Evolutionary conservation across 2,113 vertebrate genomes (phyloP).

Genomic region (Leuciscus idus): DNA sequence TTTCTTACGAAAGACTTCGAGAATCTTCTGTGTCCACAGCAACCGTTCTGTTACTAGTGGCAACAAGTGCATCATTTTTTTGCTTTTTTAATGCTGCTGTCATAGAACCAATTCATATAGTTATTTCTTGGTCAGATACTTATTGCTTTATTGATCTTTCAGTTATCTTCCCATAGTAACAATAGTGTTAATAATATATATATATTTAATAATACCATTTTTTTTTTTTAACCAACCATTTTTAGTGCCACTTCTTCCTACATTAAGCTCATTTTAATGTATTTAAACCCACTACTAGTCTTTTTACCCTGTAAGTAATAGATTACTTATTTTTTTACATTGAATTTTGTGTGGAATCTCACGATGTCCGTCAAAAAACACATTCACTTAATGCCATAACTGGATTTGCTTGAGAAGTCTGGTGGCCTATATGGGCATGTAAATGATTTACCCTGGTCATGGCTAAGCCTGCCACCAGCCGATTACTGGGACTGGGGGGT

Average conservation of each 20-base stretch:
- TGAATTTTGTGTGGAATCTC: neutral
- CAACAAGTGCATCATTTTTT: slow-evolving; percentile 24
- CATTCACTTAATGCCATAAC: neutral
- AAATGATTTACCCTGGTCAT: slow-evolving; percentile 69
- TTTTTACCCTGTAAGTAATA: slow-evolving; percentile 33
- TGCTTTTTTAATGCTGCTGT: neutral
- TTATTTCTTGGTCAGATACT: neutral
- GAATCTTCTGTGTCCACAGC: slow-evolving; percentile 32
- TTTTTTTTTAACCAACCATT: neutral
- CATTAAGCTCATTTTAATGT: neutral
- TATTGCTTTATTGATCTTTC: neutral
- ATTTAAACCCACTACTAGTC: neutral
- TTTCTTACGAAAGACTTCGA: slow-evolving; percentile 23
- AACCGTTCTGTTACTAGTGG: slow-evolving; percentile 45
- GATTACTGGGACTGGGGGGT: slow-evolving; percentile 34
- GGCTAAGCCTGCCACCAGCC: slow-evolving; percentile 51
- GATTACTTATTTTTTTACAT: slow-evolving; percentile 47
- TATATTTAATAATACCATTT: neutral
- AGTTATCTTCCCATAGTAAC: neutral
- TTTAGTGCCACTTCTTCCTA: neutral
- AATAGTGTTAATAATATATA: neutral
- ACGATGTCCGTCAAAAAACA: neutral
- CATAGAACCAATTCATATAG: neutral
- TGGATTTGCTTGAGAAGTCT: slow-evolving; percentile 31
- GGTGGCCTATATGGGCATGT: slow-evolving; percentile 65